Evolutionary conservation across 2,888 invertebrate species (phyloP).

Genomic region (Rhamnusium bicolor): DNA sequence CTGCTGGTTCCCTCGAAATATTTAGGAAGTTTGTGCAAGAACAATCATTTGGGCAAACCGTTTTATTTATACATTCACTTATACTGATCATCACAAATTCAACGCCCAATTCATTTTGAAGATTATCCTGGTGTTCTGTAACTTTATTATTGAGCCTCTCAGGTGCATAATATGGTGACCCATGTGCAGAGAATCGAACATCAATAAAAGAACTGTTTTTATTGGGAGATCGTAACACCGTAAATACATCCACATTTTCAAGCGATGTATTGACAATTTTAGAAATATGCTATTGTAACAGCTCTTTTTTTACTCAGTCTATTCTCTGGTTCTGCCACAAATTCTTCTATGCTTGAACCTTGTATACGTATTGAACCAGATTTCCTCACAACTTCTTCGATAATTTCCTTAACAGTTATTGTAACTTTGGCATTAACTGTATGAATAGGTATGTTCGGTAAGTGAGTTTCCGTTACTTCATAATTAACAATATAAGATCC

Average conservation of each 20-base stretch:
- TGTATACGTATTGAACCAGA: conserved; percentile 92
- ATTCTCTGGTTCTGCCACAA: conserved; percentile 78
- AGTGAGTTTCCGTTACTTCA: conserved; percentile 80
- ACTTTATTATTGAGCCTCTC: conserved; percentile 91
- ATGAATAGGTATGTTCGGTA: conserved; percentile 75
- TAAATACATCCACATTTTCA: conserved; percentile 94
- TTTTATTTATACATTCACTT: conserved; percentile 89
- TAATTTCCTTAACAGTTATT: conserved; percentile 89
- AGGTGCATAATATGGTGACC: conserved; percentile 92
- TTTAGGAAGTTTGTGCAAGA: conserved; percentile 88
- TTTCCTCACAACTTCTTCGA: conserved; percentile 92
- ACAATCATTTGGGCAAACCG: conserved; percentile 77
- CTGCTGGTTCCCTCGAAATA: conserved; percentile 79
- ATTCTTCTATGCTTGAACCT: conserved; percentile 88
- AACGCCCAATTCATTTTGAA: conserved; percentile 82
- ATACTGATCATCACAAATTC: conserved; percentile 92
- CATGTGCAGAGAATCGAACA: conserved; percentile 93
- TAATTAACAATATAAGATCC: conserved; percentile 86
- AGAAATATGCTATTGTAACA: conserved; percentile 76
- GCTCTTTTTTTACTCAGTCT: conserved; percentile 81
- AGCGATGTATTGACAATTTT: conserved; percentile 83
- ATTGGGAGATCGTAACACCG: conserved; percentile 81
- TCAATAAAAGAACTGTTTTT: conserved; percentile 81
- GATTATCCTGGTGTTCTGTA: conserved; percentile 79
- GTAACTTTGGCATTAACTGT: conserved; percentile 88